Percentiles rank a stretch among this genome's conserved stretches.
These are phyloP conservation scores for Cryptomyrus ogoouensis DNA, from an alignment of 2,113 vertebrate genomes.

Conservation along the genomic window DNA sequence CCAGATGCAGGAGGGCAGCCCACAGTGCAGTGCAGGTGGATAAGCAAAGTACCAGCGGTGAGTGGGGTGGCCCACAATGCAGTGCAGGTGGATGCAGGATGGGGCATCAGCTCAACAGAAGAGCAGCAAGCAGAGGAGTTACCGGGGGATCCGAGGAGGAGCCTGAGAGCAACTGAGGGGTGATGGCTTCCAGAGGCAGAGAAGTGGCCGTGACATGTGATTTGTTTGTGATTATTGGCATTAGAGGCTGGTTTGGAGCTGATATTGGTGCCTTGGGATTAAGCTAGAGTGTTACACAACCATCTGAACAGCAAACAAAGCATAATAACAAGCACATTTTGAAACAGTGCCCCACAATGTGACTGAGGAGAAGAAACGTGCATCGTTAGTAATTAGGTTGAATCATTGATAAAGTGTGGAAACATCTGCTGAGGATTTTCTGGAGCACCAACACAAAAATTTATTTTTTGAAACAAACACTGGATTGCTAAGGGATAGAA, in stretches of 20 bases:
- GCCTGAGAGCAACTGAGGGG: not conserved
- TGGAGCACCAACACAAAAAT: not conserved
- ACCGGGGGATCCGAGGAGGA: not conserved
- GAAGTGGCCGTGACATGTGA: not conserved
- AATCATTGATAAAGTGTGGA: not conserved
- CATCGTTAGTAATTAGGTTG: not conserved
- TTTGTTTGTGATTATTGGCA: not conserved
- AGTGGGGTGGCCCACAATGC: not conserved
- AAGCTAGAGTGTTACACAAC: not conserved
- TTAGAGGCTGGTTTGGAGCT: not conserved
- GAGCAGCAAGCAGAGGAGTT: not conserved
- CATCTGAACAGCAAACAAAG: not conserved
- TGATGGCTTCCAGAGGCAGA: not conserved
- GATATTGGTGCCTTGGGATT: not conserved
- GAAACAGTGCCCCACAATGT: not conserved
- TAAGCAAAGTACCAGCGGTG: accelerated
- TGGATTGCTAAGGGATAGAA: not conserved
- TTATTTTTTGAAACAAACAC: not conserved
- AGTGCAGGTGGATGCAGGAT: not conserved
- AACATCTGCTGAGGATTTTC: not conserved
- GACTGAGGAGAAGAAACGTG: not conserved
- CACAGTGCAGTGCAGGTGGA: not conserved
- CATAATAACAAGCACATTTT: not conserved
- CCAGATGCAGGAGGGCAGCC: not conserved
- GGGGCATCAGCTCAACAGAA: not conserved